Conservation (phyloP, 2,113 vertebrate species). For the Notothenia rossii region DNA sequence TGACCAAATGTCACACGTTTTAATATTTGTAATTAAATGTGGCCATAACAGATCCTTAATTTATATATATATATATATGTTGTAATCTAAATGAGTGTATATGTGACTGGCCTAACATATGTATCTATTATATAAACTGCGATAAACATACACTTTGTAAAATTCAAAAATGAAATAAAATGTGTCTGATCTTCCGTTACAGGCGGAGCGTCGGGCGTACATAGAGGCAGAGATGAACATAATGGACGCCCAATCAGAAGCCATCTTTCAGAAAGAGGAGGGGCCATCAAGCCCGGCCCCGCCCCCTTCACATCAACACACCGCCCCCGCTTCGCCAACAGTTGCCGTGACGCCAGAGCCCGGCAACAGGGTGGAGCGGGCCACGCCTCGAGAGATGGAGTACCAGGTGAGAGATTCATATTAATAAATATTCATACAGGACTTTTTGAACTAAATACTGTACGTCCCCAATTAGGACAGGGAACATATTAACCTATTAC, state of each 20-base stretch:
- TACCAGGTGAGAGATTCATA: constrained; percentile 86
- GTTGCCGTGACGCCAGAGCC: constrained; percentile 94
- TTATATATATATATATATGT: no score
- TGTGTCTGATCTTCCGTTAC: neutral
- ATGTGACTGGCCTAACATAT: no score
- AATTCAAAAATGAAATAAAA: neutral
- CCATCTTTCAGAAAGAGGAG: constrained; percentile 81
- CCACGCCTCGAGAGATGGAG: constrained; percentile 88
- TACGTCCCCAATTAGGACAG: no score
- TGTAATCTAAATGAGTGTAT: no score
- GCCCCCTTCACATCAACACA: constrained; percentile 90
- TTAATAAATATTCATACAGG: no score
- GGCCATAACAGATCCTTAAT: no score
- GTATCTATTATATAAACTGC: no score
- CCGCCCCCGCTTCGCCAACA: constrained; percentile 93
- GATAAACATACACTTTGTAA: no score
- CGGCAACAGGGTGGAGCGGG: constrained; percentile 88
- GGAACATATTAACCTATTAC: no score
- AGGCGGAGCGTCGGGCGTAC: constrained; percentile 95
- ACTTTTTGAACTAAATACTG: no score
- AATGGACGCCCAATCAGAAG: constrained; percentile 90
- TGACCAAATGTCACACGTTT: no score
- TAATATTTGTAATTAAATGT: no score
- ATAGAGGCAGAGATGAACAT: constrained; percentile 90
- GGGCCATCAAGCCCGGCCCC: constrained; percentile 77